A percentile compares a stretch with the other conserved stretches of the same genome.
Conservation (phyloP, 1,140 invertebrate species). For the Polypedilum vanderplanki region DNA sequence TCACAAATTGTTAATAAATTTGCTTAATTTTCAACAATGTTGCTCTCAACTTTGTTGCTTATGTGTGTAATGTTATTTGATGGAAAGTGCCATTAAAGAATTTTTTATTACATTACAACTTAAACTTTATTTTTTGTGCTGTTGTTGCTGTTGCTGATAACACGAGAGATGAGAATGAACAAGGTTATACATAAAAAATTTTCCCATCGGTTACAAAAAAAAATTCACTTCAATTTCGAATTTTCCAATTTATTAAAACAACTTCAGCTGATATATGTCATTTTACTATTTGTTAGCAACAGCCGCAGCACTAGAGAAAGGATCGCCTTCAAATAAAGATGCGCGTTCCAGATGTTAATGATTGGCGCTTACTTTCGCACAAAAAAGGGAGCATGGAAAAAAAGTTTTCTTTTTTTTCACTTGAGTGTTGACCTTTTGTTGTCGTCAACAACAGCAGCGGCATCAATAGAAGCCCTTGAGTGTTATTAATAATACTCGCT, state of each 20-base stretch:
- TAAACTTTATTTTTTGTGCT: background rate
- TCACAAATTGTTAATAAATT: slow-evolving; percentile 8
- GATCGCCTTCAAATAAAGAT: slow-evolving; percentile 7
- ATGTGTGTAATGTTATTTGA: background rate
- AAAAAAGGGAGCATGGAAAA: background rate
- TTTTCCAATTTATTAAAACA: background rate
- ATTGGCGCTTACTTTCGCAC: background rate
- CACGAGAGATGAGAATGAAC: background rate
- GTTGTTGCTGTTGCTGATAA: background rate
- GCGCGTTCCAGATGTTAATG: background rate
- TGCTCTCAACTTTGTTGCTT: background rate
- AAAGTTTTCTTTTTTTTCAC: background rate
- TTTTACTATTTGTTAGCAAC: background rate
- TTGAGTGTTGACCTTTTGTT: background rate
- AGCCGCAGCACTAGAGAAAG: slow-evolving; percentile 3
- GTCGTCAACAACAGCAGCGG: slow-evolving; percentile 7
- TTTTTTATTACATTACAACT: background rate
- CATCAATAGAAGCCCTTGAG: background rate
- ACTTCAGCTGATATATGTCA: slow-evolving; percentile 2
- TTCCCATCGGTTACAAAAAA: background rate
- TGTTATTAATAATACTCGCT: background rate
- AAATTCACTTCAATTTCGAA: background rate
- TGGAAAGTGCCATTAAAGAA: background rate
- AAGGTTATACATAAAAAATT: background rate
- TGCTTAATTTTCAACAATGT: slow-evolving; percentile 18